Evolutionary conservation across 2,888 invertebrate species (phyloP), one percentile per base, ranked within the genome.

Genomic region (Amorpha juglandis): DNA sequence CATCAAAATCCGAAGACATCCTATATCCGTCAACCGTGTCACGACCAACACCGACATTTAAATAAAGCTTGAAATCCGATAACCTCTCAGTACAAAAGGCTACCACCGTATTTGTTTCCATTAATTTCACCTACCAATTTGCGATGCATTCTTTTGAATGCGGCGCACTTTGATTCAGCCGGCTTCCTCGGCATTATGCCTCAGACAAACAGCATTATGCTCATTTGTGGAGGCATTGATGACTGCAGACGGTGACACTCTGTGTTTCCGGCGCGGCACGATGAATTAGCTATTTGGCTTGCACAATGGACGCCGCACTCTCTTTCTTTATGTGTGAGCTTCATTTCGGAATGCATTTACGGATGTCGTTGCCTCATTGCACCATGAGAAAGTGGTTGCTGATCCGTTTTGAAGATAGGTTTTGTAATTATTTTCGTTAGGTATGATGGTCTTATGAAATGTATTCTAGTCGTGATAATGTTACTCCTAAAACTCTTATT

Each of bases 91-190:
- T 72, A 63, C 45, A 63, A 48, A 63, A 33, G 73, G 73, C 74
- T 71, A 69, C 72, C 71, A 75, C 77, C 75, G 78, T 80, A 83
- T 82, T 79, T 80, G 82, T 84, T 82, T 82, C 84, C 83, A 86
- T 86, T 85, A 87, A 89, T 88, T 89, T 89, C 86, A 84, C 85
- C 86, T 87, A 79, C 83, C 84, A 84, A 88, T 86, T 88, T 84
- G 88, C 89, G 69, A 64, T 62, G 63, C 66, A 68, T 67, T 74
- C 71, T 79, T 83, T 88, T 82, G 79, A 90, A 89, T 78, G 86
- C 90, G 90, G 90, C 72, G 69, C 70, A 78, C 87, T 88, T 90
- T 89, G 87, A 84, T 74, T 76, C 83, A 80, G 80, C 80, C 71
- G 67, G 70, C 70, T 47, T 83, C 82, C 84, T 84, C 77, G 58